Percentiles rank a stretch among this genome's conserved stretches.
Evolutionary conservation across 2,797 vertebrate species (phyloP).

Genomic region (Brachyrhaphis roseni): DNA sequence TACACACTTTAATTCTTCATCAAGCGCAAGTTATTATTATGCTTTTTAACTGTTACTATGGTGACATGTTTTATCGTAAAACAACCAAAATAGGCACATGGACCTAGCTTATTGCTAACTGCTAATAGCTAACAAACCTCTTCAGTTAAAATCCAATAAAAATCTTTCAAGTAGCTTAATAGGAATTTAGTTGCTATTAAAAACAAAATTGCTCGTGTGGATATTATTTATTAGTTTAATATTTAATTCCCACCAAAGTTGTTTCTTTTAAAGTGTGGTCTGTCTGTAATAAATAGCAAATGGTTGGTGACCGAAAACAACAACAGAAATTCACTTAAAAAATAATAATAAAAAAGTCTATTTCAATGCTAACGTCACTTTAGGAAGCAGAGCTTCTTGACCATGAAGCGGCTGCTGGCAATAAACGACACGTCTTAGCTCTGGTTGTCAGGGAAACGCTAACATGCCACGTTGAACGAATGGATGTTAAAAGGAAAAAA

Average conservation of each 20-base stretch:
- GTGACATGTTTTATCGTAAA: not conserved
- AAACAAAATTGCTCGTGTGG: not conserved
- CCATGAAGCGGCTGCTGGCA: not conserved
- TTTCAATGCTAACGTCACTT: not conserved
- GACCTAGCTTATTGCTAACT: not conserved
- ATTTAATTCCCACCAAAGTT: not conserved
- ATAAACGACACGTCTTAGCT: not conserved
- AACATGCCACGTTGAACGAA: not conserved
- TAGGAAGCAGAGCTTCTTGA: not conserved
- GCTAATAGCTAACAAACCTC: not conserved
- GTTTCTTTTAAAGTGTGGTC: not conserved
- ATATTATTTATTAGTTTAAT: not conserved
- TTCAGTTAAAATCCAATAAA: not conserved
- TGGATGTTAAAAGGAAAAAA: not conserved
- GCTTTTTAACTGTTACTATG: not conserved
- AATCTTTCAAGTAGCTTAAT: not conserved
- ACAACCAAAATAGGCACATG: not conserved
- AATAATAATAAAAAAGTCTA: not conserved
- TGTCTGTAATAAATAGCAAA: not conserved
- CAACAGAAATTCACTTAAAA: not conserved
- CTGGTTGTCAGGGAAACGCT: slow-evolving; percentile 1
- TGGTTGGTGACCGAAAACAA: not conserved
- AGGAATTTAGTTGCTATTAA: not conserved
- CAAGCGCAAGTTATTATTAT: not conserved
- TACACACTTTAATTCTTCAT: not conserved